Conservation (phyloP, 2,888 invertebrate genomes). For the Nymphalis urticae region DNA sequence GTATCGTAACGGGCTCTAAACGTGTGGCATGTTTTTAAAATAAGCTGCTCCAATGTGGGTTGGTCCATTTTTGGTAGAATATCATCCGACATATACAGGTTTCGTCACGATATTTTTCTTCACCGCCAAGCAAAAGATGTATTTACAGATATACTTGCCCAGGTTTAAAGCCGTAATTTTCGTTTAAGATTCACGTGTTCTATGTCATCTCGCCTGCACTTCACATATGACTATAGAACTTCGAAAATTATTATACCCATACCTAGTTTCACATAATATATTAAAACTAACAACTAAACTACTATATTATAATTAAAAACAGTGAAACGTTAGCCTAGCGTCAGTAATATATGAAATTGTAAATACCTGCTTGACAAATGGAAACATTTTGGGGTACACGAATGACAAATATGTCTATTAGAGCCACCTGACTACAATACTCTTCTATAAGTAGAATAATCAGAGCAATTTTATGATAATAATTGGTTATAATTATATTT, state of each 20-base stretch:
- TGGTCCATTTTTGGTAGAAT: too few species aligned
- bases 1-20: too few species aligned
- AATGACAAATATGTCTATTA: constrained; percentile 74
- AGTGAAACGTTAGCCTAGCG: constrained; percentile 35
- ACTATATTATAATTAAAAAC: constrained; percentile 23
- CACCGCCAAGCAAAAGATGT: too few species aligned
- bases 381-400: constrained; percentile 63
- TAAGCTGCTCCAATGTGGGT: too few species aligned
- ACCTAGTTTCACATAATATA: not conserved
- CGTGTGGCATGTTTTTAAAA: too few species aligned
- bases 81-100: too few species aligned
- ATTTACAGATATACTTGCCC: too few species aligned
- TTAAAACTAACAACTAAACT: constrained; percentile 3
- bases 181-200: too few species aligned
- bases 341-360: constrained; percentile 53
- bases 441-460: constrained; percentile 54
- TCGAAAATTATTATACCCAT: not conserved
- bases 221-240: too few species aligned
- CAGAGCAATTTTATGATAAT: constrained; percentile 20
- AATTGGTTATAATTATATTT: not conserved
- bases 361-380: constrained; percentile 69
- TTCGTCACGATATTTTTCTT: too few species aligned
- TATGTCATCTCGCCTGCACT: too few species aligned
- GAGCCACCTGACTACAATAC: constrained; percentile 67
- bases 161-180: too few species aligned